A percentile compares a stretch with the other conserved stretches of the same genome.
phyloP scores from a whole-genome alignment of 2,113 vertebrate species.

The Coptodon rendalli region DNA sequence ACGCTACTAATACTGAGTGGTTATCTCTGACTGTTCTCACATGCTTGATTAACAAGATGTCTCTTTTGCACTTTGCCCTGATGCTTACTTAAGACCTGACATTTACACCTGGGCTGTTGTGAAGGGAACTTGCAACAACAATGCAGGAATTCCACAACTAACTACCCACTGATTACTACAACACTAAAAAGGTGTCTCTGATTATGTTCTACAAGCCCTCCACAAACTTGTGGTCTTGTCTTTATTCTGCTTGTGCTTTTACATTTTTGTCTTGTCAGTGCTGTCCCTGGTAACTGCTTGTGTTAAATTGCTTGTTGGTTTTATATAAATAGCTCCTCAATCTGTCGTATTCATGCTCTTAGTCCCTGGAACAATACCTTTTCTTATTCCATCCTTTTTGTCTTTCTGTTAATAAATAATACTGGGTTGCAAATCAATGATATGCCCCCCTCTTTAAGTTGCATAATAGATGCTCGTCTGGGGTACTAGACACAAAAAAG shows the following conservation, averaged over 20 bases:
- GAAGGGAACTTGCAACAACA: neutral
- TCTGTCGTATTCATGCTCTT: neutral
- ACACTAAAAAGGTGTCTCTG: neutral
- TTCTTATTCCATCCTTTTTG: neutral
- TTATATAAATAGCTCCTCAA: neutral
- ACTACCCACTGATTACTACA: neutral
- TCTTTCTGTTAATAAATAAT: neutral
- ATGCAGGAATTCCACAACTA: neutral
- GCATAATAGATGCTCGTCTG: neutral
- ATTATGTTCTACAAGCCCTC: neutral
- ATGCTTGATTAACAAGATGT: constrained; percentile 9
- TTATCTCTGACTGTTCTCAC: constrained; percentile 29
- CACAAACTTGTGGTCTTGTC: neutral
- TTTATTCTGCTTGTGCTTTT: neutral
- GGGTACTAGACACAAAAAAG: neutral
- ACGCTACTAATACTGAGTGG: constrained; percentile 36
- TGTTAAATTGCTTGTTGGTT: neutral
- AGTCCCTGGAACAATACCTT: neutral
- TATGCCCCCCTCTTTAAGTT: neutral
- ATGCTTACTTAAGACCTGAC: constrained; percentile 3
- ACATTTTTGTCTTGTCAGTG: neutral
- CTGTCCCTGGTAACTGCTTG: neutral
- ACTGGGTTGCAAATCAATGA: neutral
- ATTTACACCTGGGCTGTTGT: constrained; percentile 27
- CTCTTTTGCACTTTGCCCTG: constrained; percentile 5